Evolutionary conservation across 2,888 invertebrate species (phyloP).

Genomic region (Chrysomela aeneicollis): DNA sequence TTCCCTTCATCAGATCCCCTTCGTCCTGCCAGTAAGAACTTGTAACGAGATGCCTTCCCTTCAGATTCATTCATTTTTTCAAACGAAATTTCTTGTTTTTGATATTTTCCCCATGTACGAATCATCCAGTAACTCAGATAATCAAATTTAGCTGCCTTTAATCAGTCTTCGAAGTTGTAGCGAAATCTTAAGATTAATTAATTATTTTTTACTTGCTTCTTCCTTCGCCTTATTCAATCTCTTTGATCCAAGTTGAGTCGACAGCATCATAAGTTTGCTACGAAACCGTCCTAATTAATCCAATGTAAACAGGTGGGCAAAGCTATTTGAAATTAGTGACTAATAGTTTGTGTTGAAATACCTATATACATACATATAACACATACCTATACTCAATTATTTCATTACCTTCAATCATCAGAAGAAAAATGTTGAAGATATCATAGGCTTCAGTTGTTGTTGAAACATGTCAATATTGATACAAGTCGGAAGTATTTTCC

Average conservation of each 20-base stretch:
- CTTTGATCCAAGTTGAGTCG: slow-evolving; percentile 28
- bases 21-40: not conserved
- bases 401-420: too few species aligned
- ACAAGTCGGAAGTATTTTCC: too few species aligned
- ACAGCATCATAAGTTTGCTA: slow-evolving; percentile 25
- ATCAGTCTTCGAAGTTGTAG: slow-evolving; percentile 39
- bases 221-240: slow-evolving; percentile 31
- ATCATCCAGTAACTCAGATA: slow-evolving; percentile 42
- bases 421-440: too few species aligned
- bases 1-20: not conserved
- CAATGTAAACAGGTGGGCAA: slow-evolving; percentile 28
- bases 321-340: slow-evolving; percentile 5
- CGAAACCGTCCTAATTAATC: slow-evolving; percentile 25
- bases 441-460: too few species aligned
- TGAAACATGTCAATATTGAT: too few species aligned
- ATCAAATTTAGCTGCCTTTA: slow-evolving; percentile 50
- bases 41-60: not conserved
- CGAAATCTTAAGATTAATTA: slow-evolving; percentile 38
- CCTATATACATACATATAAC: too few species aligned
- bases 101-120: slow-evolving; percentile 19
- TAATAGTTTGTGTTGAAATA: not conserved
- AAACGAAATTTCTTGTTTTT: slow-evolving; percentile 30
- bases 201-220: slow-evolving; percentile 32
- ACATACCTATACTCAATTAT: too few species aligned
- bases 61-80: slow-evolving; percentile 26